Base-by-base conservation (phyloP, 2,797 vertebrate species). In the Poecile montanus region DNA sequence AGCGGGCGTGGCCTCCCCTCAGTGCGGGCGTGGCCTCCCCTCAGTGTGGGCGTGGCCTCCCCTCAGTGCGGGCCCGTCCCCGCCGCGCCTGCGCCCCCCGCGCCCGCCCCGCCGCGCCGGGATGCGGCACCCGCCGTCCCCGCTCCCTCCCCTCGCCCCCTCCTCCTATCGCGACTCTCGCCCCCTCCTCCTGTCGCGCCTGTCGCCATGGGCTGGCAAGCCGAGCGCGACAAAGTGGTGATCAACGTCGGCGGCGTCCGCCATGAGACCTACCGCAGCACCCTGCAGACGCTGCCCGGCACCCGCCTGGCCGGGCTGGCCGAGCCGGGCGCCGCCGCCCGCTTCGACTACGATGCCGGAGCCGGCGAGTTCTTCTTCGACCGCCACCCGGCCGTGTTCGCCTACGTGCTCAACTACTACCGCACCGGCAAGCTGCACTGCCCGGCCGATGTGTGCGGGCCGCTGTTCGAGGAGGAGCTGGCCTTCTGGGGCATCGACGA, bases 211-310 rank as follows among this genome's bases (percentile, higher is more conserved):
- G 91, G 91, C 2, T 93, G 91, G 91, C 91, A 93, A 18, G 58
- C 91, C 7, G 91, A 93, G 1, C 47, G 91, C 53, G 91, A 85
- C 12, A 93, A 89, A 3, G 38, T 93, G 22, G 82, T 93, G 36
- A 93, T 93, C 62, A 92, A 92, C 76, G 71, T 89, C 6, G 91
- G 87, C 5, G 87, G 91, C 4, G 76, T 89, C 1, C 75, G 91
- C 19, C 91, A 92, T 9, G 85, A 92, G 2, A 92, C 90, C 2
- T 92, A 92, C 67, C 90, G 90, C n/a, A 88, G 85, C 79, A 92
- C 90, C 18, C 50, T 92, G 11, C 79, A 79, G 38, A 92, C 91
- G 11, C 50, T 88, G 2, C 91, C 91, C 4, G 91, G 91, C 1
- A 88, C 91, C n/a, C 91, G 91, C 13, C 21, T 92, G n/a, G 91